phyloP scores from a whole-genome alignment of 1,140 invertebrate species.

The Asbolus verrucosus region DNA sequence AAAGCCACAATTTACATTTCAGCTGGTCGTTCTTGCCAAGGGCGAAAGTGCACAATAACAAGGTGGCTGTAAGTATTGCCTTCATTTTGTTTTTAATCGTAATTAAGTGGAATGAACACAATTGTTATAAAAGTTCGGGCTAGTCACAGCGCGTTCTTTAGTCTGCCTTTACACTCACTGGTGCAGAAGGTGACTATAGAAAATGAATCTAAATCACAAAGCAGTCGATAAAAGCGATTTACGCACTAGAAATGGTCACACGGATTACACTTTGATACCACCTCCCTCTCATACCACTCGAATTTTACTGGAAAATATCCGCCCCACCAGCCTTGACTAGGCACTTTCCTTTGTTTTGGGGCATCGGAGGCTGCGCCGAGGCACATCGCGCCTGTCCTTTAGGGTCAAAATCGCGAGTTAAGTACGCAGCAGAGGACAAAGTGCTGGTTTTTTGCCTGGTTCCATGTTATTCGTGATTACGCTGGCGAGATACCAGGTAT shows the following conservation, averaged over 20 bases:
- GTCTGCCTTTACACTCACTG: conserved; percentile 89
- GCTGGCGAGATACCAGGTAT: conserved; percentile 65
- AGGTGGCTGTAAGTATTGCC: conserved; percentile 62
- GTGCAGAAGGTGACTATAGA: conserved; percentile 80
- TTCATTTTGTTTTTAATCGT: conserved; percentile 65
- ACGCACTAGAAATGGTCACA: conserved; percentile 36
- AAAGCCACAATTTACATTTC: conserved; percentile 68
- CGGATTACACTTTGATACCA: conserved; percentile 31
- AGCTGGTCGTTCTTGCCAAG: conserved; percentile 64
- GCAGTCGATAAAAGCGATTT: conserved; percentile 17
- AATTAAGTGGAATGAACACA: conserved; percentile 15
- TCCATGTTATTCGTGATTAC: conserved; percentile 62
- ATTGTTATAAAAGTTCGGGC: conserved; percentile 6
- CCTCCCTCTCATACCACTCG: conserved; percentile 14
- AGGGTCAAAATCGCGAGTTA: conserved; percentile 25
- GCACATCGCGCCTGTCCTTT: conserved; percentile 42
- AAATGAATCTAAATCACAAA: conserved; percentile 46
- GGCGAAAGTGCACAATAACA: conserved; percentile 61
- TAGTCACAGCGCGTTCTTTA: conserved; percentile 32
- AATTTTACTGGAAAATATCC: conserved; percentile 39
- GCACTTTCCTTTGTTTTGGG: conserved; percentile 49
- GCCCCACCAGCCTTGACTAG: conserved; percentile 44
- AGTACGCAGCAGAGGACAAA: conserved; percentile 33
- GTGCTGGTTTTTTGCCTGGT: conserved; percentile 16
- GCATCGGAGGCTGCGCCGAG: conserved; percentile 18